Evolutionary conservation across 2,888 invertebrate genomes (phyloP).

Genomic region (Stegophylla sp.): DNA sequence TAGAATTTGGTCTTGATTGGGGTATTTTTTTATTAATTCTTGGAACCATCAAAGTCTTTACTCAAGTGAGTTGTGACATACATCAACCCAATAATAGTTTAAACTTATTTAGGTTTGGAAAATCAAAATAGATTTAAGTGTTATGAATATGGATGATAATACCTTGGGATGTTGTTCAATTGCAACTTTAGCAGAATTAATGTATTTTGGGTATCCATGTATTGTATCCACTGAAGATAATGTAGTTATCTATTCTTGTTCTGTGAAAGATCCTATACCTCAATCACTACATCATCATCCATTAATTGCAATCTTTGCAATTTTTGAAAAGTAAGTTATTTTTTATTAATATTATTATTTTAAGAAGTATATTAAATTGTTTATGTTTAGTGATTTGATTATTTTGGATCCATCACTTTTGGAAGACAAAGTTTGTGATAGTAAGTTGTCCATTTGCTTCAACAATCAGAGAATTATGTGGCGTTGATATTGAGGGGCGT

Average conservation of each 20-base stretch:
- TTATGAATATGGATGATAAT: constrained; percentile 89
- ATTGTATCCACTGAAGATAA: constrained; percentile 84
- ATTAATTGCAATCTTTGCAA: constrained; percentile 83
- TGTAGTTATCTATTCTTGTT: constrained; percentile 79
- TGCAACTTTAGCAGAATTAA: constrained; percentile 85
- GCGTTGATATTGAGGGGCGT: constrained; percentile 80
- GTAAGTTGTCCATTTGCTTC: constrained; percentile 82
- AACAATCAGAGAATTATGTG: constrained; percentile 89
- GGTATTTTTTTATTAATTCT: constrained; percentile 80
- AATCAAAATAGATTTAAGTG: constrained; percentile 84
- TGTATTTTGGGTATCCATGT: constrained; percentile 91
- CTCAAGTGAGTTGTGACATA: constrained; percentile 88
- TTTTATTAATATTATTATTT: not conserved
- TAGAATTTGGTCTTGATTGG: constrained; percentile 82
- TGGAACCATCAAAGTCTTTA: constrained; percentile 83
- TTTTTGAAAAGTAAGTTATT: constrained; percentile 75
- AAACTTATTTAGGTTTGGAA: constrained; percentile 75
- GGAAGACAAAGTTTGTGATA: constrained; percentile 85
- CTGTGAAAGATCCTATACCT: constrained; percentile 87
- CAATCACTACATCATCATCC: constrained; percentile 91
- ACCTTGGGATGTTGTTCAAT: constrained; percentile 88
- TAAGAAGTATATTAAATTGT: constrained; percentile 47
- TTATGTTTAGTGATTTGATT: constrained; percentile 67
- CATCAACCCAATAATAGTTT: constrained; percentile 79
- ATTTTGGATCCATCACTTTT: constrained; percentile 83